Evolutionary conservation across 1,140 invertebrate species (phyloP).

Genomic region (Bombyx mandarina): DNA sequence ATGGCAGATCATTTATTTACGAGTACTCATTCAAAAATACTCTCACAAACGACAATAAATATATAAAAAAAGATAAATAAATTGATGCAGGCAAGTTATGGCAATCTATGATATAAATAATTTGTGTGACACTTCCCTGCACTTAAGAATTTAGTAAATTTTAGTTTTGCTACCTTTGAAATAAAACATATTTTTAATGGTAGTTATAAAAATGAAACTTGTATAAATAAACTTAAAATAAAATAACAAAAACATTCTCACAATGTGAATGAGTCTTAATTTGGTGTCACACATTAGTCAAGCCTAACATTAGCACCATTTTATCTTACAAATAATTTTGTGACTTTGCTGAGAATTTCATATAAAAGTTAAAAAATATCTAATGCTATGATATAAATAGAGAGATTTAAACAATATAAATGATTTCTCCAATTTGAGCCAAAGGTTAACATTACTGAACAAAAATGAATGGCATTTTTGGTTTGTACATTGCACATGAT

Average conservation of each 20-base stretch:
- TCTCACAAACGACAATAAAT: constrained; percentile 55
- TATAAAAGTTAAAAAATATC: constrained; percentile 68
- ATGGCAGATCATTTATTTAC: constrained; percentile 68
- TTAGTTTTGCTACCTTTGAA: constrained; percentile 42
- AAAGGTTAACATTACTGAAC: constrained; percentile 51
- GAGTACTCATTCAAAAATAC: constrained; percentile 65
- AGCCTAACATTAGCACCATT: constrained; percentile 69
- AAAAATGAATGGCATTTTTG: constrained; percentile 66
- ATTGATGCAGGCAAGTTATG: constrained; percentile 68
- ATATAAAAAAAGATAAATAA: constrained; percentile 64
- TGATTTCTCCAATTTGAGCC: constrained; percentile 66
- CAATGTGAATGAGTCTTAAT: constrained; percentile 63
- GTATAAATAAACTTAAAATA: constrained; percentile 66
- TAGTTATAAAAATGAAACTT: constrained; percentile 58
- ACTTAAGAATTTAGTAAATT: constrained; percentile 42
- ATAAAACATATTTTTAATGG: constrained; percentile 57
- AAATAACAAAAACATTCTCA: constrained; percentile 65
- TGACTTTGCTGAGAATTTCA: constrained; percentile 66
- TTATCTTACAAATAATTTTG: constrained; percentile 67
- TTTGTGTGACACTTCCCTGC: constrained; percentile 62
- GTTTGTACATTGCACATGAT: constrained; percentile 67
- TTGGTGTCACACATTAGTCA: constrained; percentile 68
- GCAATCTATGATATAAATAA: constrained; percentile 62
- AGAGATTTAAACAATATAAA: constrained; percentile 51
- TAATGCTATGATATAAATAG: constrained; percentile 69